phyloP scores from a whole-genome alignment of 2,797 vertebrate species.

The Clamator glandarius region DNA sequence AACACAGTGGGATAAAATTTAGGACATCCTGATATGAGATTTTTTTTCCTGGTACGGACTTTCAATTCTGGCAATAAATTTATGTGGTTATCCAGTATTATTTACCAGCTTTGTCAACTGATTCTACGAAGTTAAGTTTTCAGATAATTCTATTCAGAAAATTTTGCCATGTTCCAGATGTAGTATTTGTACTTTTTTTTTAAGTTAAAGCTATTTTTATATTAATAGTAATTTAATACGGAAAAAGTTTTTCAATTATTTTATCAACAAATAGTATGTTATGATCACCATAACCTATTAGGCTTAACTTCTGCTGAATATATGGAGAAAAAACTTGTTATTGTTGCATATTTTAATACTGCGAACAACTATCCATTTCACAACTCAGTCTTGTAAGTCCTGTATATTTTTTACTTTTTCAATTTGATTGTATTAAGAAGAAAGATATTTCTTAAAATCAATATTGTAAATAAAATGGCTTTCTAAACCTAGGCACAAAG shows the following conservation, averaged over 20 bases:
- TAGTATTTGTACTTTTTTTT: background rate
- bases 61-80: background rate
- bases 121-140: background rate
- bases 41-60: background rate
- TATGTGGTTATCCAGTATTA: background rate
- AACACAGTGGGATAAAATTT: background rate
- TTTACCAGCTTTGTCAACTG: background rate
- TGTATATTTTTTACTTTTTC: background rate
- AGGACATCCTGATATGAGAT: background rate
- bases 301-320: background rate
- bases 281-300: background rate
- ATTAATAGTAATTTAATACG: background rate
- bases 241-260: background rate
- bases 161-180: background rate
- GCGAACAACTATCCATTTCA: background rate
- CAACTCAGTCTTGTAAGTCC: background rate
- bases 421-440: background rate
- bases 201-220: background rate
- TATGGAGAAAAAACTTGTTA: background rate
- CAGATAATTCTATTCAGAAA: background rate
- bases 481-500: background rate
- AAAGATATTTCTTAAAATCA: background rate
- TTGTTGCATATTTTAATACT: background rate
- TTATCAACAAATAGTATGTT: background rate
- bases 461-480: background rate